Conservation (phyloP, 2,888 invertebrate genomes). For the Chrysomela aeneicollis region DNA sequence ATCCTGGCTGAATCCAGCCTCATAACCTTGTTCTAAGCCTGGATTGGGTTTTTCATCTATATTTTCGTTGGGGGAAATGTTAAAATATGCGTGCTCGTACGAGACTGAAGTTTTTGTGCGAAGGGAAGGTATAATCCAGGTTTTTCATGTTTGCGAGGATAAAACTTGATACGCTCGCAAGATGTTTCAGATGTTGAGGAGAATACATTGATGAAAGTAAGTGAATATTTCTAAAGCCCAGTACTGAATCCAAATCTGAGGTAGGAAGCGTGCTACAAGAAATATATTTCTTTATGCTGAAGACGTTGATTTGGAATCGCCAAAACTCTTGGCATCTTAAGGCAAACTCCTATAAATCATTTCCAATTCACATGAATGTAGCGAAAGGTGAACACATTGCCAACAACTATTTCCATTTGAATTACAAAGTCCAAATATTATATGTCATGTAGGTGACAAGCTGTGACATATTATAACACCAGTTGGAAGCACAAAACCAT, state of each 20-base stretch:
- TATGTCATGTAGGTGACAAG: not conserved
- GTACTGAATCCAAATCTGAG: too few species aligned
- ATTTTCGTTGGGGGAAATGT: constrained; percentile 11
- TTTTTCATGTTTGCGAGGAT: not conserved
- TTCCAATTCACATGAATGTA: too few species aligned
- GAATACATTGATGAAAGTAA: not conserved
- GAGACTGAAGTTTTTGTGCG: not conserved
- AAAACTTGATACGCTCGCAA: not conserved
- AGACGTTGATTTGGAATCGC: too few species aligned
- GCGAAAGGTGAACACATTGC: not conserved
- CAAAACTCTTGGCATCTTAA: too few species aligned
- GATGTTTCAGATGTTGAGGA: not conserved
- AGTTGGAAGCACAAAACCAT: not conserved
- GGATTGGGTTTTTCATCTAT: constrained; percentile 23
- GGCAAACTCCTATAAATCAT: too few species aligned
- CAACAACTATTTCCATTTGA: not conserved
- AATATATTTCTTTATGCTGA: too few species aligned
- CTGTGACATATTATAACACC: not conserved
- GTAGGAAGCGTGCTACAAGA: too few species aligned
- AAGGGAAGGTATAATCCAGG: constrained; percentile 2
- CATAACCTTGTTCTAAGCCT: constrained; percentile 18
- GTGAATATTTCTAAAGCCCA: not conserved
- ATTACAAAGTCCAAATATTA: not conserved
- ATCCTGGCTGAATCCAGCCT: constrained; percentile 7
- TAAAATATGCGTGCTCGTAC: constrained; percentile 11